A percentile compares a stretch with the other conserved stretches of the same genome.
phyloP scores from a whole-genome alignment of 2,797 vertebrate genomes.

The Odontamblyopus rebecca region DNA sequence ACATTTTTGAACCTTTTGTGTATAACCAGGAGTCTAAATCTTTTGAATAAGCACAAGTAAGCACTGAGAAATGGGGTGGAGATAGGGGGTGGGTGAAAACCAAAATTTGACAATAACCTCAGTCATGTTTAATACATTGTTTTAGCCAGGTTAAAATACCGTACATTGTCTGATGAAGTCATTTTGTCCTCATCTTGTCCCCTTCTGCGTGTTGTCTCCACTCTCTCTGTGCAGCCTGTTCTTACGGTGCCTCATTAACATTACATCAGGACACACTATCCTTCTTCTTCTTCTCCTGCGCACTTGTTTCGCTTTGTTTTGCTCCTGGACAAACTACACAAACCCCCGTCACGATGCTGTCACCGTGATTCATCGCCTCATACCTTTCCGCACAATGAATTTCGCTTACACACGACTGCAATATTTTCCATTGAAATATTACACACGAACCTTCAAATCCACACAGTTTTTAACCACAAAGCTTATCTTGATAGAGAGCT shows the following conservation, averaged over 20 bases:
- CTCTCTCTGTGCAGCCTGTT: conserved; percentile 1
- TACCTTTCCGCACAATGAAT: conserved; percentile 39
- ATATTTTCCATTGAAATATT: conserved; percentile 28
- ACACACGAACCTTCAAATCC: conserved; percentile 15
- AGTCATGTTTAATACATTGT: too few species aligned
- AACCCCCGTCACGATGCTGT: conserved; percentile 31
- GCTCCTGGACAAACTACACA: conserved; percentile 14
- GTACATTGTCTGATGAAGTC: neutral
- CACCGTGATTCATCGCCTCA: conserved; percentile 49
- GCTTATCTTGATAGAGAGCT: conserved; percentile 40
- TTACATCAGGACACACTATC: conserved; percentile 8
- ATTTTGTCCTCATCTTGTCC: neutral
- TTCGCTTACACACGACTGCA: conserved; percentile 31
- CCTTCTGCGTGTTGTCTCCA: conserved; percentile 7
- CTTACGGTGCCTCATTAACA: conserved; percentile 14
- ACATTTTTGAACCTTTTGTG: too few species aligned
- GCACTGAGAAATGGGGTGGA: too few species aligned
- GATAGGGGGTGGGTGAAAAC: too few species aligned
- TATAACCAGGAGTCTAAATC: too few species aligned
- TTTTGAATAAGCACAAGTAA: too few species aligned
- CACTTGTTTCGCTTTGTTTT: conserved; percentile 25
- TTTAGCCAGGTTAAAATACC: too few species aligned
- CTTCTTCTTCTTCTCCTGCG: conserved; percentile 15
- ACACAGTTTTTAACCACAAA: conserved; percentile 15
- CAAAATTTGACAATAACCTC: too few species aligned